Percentiles rank a stretch among this genome's conserved stretches.
These are phyloP conservation scores for Lysiphlebus fabarum DNA, from an alignment of 1,140 invertebrate genomes.

Conservation along the genomic window DNA sequence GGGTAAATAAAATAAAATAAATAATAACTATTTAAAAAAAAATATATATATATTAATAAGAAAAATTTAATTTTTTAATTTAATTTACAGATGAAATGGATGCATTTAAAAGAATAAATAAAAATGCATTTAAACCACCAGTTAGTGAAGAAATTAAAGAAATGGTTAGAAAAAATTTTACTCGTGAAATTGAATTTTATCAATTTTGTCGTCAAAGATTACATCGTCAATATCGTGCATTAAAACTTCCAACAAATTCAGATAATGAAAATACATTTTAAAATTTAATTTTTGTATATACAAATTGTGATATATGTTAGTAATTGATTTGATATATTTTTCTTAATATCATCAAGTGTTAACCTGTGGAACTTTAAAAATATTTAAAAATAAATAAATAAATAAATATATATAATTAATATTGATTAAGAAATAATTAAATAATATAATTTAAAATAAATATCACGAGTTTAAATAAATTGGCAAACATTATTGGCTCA, in stretches of 20 bases:
- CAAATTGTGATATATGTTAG: not conserved
- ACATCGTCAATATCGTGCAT: conserved; percentile 73
- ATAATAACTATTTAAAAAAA: not conserved
- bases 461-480: not conserved
- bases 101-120: conserved; percentile 75
- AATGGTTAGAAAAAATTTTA: conserved; percentile 82
- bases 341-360: too few relatives aligned
- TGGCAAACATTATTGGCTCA: not conserved
- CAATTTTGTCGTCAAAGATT: conserved; percentile 84
- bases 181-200: conserved; percentile 87
- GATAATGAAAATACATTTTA: conserved; percentile 17
- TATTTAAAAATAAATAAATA: not conserved
- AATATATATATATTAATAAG: not conserved
- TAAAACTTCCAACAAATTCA: conserved; percentile 48
- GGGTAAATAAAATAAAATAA: conserved; percentile 59
- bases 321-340: not conserved
- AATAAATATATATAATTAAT: not conserved
- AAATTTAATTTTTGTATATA: too few relatives aligned
- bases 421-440: not conserved
- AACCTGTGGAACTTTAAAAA: not conserved
- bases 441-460: conserved; percentile 1
- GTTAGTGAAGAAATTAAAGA: conserved; percentile 83
- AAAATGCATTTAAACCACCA: conserved; percentile 81
- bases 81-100: conserved; percentile 69
- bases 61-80: not conserved